Evolutionary conservation across 2,113 vertebrate genomes (phyloP).

Genomic region (Boleophthalmus pectinirostris): DNA sequence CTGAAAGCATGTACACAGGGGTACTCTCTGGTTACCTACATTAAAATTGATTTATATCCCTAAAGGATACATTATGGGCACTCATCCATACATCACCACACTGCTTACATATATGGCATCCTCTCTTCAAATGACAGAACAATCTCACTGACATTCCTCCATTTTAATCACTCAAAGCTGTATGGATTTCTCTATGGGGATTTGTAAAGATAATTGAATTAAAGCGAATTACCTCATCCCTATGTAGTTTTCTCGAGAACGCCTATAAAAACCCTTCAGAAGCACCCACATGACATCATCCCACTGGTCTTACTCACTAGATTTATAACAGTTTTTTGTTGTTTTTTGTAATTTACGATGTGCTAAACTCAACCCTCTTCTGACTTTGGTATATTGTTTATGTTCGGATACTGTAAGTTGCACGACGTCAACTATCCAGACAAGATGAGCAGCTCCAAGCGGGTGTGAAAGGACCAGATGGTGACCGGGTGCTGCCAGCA

Average conservation of each 20-base stretch:
- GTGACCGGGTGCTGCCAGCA: constrained; percentile 50
- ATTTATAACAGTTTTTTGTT: background rate
- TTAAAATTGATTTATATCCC: too few species aligned
- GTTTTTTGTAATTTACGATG: background rate
- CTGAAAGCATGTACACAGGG: too few species aligned
- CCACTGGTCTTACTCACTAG: background rate
- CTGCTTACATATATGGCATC: too few species aligned
- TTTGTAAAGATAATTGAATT: constrained; percentile 6
- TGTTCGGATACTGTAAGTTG: background rate
- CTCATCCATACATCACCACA: too few species aligned
- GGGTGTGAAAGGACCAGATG: constrained; percentile 60
- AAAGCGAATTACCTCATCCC: constrained; percentile 2
- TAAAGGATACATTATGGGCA: too few species aligned
- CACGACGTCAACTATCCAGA: constrained; percentile 3
- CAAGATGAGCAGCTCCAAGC: constrained; percentile 3
- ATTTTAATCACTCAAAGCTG: background rate
- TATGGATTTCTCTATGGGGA: background rate
- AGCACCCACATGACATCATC: constrained; percentile 1
- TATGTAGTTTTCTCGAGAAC: background rate
- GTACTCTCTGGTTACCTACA: too few species aligned
- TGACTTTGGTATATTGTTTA: background rate
- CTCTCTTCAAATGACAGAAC: background rate
- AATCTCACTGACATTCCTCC: background rate
- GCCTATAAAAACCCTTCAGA: background rate
- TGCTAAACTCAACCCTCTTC: background rate